Evolutionary conservation across 2,888 invertebrate species (phyloP).

Genomic region (Petrophora chlorosata): DNA sequence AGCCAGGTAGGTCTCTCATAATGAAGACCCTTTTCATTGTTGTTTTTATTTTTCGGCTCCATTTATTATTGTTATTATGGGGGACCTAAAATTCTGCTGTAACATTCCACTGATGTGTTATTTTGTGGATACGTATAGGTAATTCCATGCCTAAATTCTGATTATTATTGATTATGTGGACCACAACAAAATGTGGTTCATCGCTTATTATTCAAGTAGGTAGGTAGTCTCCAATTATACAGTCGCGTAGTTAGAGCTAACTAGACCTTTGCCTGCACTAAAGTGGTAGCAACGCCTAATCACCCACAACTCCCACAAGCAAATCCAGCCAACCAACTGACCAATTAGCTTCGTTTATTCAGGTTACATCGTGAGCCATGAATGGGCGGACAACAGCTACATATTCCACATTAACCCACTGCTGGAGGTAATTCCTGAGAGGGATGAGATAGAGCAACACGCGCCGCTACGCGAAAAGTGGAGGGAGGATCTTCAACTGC

Average conservation of each 20-base stretch:
- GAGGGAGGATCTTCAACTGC: constrained; percentile 84
- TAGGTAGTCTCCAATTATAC: not conserved
- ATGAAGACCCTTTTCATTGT: too few relatives aligned
- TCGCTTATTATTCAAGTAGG: too few relatives aligned
- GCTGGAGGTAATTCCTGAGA: constrained; percentile 59
- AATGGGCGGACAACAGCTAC: constrained; percentile 84
- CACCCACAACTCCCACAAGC: not conserved
- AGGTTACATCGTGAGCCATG: constrained; percentile 84
- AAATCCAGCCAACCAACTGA: not conserved
- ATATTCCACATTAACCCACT: constrained; percentile 84
- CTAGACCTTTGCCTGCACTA: not conserved
- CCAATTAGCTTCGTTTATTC: not conserved
- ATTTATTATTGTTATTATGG: too few relatives aligned
- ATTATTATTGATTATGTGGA: too few relatives aligned
- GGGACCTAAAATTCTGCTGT: too few relatives aligned
- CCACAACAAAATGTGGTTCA: too few relatives aligned
- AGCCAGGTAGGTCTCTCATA: too few relatives aligned
- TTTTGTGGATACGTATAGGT: too few relatives aligned
- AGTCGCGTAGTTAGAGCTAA: not conserved
- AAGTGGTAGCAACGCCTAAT: not conserved
- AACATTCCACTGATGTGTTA: too few relatives aligned
- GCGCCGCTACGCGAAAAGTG: constrained; percentile 77
- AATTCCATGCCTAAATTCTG: too few relatives aligned
- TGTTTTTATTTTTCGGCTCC: too few relatives aligned
- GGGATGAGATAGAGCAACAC: constrained; percentile 66